These are phyloP conservation scores for Cydia pomonella DNA, from an alignment of 1,140 invertebrate genomes.

Conservation along the genomic window DNA sequence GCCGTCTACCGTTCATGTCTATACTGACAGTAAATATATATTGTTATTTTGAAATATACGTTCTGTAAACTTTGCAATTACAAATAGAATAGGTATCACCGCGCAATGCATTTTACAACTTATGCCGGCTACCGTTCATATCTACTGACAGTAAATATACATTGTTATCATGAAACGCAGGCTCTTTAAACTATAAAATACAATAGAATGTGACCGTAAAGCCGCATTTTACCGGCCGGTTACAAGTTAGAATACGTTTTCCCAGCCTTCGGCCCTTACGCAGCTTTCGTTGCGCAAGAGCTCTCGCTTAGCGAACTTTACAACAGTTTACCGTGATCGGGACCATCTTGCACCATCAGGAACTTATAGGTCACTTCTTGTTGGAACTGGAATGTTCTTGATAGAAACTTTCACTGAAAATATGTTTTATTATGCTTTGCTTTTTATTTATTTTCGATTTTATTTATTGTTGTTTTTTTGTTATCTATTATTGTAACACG, in stretches of 20 bases:
- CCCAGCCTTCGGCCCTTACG: conserved; percentile 29
- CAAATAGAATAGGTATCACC: no score
- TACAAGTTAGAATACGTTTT: conserved; percentile 11
- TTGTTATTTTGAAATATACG: no score
- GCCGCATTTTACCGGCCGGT: conserved; percentile 14
- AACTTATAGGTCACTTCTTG: background rate
- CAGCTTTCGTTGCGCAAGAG: conserved; percentile 6
- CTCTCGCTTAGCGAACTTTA: background rate
- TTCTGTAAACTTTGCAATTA: no score
- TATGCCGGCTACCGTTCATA: background rate
- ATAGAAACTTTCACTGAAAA: no score
- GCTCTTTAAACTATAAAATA: background rate
- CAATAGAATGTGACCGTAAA: conserved; percentile 2
- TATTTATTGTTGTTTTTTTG: no score
- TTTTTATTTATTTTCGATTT: no score
- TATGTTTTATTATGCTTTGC: no score
- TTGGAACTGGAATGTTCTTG: background rate
- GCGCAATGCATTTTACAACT: no score
- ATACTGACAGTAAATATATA: no score
- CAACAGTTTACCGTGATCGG: background rate
- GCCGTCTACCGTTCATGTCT: no score
- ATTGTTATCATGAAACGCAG: background rate
- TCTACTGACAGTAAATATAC: background rate
- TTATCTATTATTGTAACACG: no score
- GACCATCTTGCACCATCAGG: conserved; percentile 7